Percentiles rank a stretch among this genome's conserved stretches.
These are phyloP conservation scores for Stercorarius parasiticus DNA, from an alignment of 2,113 vertebrate genomes.

Conservation along the genomic window DNA sequence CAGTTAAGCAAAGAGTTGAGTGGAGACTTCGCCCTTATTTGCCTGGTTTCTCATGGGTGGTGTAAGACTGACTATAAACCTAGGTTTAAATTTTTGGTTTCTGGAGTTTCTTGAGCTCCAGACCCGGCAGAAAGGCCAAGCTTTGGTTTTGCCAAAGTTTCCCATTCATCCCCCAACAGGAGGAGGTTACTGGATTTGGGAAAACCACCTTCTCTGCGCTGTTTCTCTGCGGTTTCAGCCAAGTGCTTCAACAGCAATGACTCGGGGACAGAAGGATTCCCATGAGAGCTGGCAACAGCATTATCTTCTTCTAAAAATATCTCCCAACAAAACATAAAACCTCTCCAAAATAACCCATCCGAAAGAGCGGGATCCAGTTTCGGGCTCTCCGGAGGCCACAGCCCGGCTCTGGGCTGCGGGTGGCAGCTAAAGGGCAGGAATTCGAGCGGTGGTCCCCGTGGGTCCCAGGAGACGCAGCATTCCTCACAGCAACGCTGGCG, in stretches of 20 bases:
- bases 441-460: accelerated
- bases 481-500: accelerated
- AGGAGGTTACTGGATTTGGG: background rate
- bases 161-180: accelerated
- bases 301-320: background rate
- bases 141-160: background rate
- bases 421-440: background rate
- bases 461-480: accelerated
- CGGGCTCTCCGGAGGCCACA: accelerated
- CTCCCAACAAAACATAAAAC: background rate
- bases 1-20: background rate
- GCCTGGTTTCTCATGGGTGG: background rate
- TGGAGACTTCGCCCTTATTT: background rate
- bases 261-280: background rate
- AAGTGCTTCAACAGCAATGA: background rate
- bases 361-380: background rate
- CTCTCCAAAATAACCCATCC: accelerated
- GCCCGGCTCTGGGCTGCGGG: background rate
- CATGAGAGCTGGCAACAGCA: accelerated
- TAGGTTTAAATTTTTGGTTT: background rate
- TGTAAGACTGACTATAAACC: background rate
- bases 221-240: background rate
- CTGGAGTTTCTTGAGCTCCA: background rate
- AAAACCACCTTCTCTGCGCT: accelerated
- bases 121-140: background rate